Conservation (phyloP, 2,888 invertebrate species). For the Eupithecia vulgata region DNA sequence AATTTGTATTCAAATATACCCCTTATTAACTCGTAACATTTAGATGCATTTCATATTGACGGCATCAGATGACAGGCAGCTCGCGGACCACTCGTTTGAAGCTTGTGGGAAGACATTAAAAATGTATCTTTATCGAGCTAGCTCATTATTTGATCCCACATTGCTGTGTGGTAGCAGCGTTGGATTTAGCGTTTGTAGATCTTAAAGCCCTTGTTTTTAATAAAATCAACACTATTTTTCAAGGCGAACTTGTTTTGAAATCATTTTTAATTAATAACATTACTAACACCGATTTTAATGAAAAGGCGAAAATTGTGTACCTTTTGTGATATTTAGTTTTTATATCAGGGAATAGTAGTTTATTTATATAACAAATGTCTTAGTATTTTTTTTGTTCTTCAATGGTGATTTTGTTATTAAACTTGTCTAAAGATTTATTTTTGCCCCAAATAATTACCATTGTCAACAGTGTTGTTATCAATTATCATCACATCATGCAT, state of each 20-base stretch:
- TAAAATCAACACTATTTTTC: background rate
- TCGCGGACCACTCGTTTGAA: too few relatives aligned
- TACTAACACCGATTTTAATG: slow-evolving; percentile 29
- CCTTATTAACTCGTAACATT: too few relatives aligned
- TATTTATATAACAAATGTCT: background rate
- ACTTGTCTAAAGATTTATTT: background rate
- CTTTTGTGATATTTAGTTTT: slow-evolving; percentile 50
- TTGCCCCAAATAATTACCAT: background rate
- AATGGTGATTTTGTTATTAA: background rate
- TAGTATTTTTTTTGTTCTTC: background rate
- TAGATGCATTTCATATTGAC: too few relatives aligned
- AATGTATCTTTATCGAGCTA: too few relatives aligned
- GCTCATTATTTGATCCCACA: too few relatives aligned
- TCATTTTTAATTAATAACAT: background rate
- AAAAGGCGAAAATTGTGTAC: slow-evolving; percentile 39
- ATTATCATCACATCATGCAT: too few relatives aligned
- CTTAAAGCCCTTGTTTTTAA: background rate
- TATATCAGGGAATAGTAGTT: slow-evolving; percentile 2
- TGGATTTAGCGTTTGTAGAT: too few relatives aligned
- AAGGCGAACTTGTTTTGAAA: background rate
- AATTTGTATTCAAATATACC: too few relatives aligned
- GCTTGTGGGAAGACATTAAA: too few relatives aligned
- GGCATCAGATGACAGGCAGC: too few relatives aligned
- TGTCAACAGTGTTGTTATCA: background rate
- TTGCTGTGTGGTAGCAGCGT: too few relatives aligned